These are phyloP conservation scores for Globodera ellingtonae DNA, from an alignment of 1,140 invertebrate species.

Conservation along the genomic window DNA sequence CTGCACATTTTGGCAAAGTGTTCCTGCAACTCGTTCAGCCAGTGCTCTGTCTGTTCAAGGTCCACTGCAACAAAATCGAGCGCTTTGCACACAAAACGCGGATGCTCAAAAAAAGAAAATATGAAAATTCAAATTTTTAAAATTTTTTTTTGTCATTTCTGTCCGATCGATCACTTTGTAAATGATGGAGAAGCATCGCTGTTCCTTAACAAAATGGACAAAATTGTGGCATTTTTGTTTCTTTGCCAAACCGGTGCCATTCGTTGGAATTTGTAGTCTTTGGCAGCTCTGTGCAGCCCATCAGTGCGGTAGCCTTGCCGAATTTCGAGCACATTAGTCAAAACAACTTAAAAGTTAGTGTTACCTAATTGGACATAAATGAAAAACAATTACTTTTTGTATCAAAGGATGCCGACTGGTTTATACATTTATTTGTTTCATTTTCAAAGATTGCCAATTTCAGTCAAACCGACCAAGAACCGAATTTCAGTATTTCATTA, in stretches of 20 bases:
- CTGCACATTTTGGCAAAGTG: not conserved
- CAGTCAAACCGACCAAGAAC: too few species aligned
- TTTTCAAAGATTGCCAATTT: too few species aligned
- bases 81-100: slow-evolving; percentile 58
- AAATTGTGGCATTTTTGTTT: not conserved
- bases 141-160: too few species aligned
- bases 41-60: slow-evolving; percentile 31
- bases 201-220: slow-evolving; percentile 30
- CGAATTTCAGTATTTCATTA: too few species aligned
- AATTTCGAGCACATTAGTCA: slow-evolving; percentile 57
- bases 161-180: slow-evolving; percentile 26
- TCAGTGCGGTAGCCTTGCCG: slow-evolving; percentile 60
- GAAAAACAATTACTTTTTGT: too few species aligned
- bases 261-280: slow-evolving; percentile 55
- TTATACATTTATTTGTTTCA: too few species aligned
- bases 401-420: too few species aligned
- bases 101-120: slow-evolving; percentile 38
- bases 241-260: slow-evolving; percentile 2
- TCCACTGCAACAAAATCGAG: slow-evolving; percentile 56
- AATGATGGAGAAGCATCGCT: slow-evolving; percentile 60
- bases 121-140: not conserved
- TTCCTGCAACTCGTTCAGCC: slow-evolving; percentile 42
- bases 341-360: slow-evolving; percentile 44
- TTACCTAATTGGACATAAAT: not conserved
- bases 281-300: slow-evolving; percentile 57